Conservation (phyloP, 2,888 invertebrate species). For the Chrysolina haemoptera region DNA sequence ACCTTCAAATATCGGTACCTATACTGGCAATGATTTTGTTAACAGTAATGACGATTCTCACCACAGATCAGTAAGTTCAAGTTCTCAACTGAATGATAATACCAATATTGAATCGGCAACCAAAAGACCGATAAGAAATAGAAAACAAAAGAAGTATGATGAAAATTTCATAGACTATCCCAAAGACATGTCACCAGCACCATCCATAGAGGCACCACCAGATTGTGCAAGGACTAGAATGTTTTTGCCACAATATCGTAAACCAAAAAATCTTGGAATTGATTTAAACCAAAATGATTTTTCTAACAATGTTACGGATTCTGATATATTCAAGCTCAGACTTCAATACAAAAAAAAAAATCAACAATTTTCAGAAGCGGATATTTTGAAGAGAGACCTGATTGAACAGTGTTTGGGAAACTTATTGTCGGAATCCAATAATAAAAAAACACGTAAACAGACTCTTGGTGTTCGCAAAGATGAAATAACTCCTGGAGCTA, state of each 20-base stretch:
- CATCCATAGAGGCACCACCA: background rate
- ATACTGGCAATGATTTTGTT: background rate
- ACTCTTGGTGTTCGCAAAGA: constrained; percentile 44
- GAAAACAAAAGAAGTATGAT: constrained; percentile 33
- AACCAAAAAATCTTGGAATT: constrained; percentile 2
- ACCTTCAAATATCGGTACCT: background rate
- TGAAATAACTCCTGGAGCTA: background rate
- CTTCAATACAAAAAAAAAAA: constrained; percentile 14
- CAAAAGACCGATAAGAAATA: constrained; percentile 34
- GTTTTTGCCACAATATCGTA: constrained; percentile 24
- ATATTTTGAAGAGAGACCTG: constrained; percentile 37
- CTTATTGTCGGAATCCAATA: constrained; percentile 1
- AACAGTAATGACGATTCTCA: constrained; percentile 7
- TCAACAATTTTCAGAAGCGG: constrained; percentile 32
- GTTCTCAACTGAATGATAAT: background rate
- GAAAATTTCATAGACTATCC: constrained; percentile 29
- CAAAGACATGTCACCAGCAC: background rate
- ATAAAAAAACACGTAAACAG: constrained; percentile 51
- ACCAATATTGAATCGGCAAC: constrained; percentile 2
- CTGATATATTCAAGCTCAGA: constrained; percentile 40
- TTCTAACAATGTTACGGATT: constrained; percentile 44
- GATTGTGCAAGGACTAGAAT: constrained; percentile 40
- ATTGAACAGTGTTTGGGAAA: constrained; percentile 22
- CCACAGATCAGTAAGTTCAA: constrained; percentile 11
- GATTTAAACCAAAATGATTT: constrained; percentile 42